These are phyloP conservation scores for Periophthalmus modestus DNA, from an alignment of 2,113 vertebrate species.

Conservation along the genomic window DNA sequence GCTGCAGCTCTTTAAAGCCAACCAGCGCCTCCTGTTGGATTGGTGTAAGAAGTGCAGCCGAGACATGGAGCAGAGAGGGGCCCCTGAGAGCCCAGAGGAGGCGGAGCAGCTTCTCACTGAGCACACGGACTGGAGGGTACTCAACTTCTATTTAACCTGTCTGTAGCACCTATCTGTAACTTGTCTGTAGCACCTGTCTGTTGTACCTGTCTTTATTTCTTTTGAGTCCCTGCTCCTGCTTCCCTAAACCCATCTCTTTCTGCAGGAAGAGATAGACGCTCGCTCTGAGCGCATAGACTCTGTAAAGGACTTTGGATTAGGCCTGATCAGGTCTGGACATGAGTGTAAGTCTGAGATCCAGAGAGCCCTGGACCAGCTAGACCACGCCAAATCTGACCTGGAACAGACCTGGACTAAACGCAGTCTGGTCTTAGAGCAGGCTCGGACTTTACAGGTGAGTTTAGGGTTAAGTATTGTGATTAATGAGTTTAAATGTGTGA, in stretches of 20 bases:
- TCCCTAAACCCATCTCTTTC: constrained; percentile 4
- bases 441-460: constrained; percentile 82
- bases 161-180: too few species aligned
- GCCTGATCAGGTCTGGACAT: constrained; percentile 78
- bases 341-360: constrained; percentile 69
- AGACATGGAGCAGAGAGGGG: constrained; percentile 69
- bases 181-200: too few species aligned
- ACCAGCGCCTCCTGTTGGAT: constrained; percentile 79
- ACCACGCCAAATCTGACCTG: constrained; percentile 76
- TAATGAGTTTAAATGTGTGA: neutral
- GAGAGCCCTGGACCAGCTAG: constrained; percentile 76
- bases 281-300: constrained; percentile 77
- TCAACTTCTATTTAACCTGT: too few species aligned
- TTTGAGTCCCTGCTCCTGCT: neutral
- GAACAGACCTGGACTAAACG: constrained; percentile 76
- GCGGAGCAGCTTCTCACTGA: constrained; percentile 78
- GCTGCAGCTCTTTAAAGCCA: constrained; percentile 83
- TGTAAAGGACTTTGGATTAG: constrained; percentile 74
- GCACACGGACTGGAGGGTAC: constrained; percentile 83
- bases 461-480: neutral
- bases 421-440: constrained; percentile 76
- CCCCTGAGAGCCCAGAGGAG: constrained; percentile 78
- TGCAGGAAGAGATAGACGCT: constrained; percentile 85
- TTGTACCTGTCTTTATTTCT: too few species aligned
- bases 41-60: constrained; percentile 78